Base-by-base conservation (phyloP, 1,140 invertebrate genomes). In the Ceratosolen solmsi region DNA sequence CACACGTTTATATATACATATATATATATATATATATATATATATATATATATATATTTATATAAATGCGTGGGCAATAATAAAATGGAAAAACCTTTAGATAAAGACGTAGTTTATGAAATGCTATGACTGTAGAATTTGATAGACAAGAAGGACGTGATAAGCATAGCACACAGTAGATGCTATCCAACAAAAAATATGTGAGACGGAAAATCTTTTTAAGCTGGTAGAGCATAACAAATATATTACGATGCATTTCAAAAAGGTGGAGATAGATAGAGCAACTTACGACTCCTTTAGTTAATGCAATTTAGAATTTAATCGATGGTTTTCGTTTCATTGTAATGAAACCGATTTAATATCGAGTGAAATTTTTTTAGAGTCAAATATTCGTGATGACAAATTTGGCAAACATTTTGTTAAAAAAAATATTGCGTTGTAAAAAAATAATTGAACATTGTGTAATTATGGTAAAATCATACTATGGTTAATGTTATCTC, bases 191-290 rank as follows among this genome's bases (percentile, higher is more conserved):
- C 13, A 72, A 27, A 38, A 3, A 54, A 27, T 25, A 49, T 17
- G 25, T 17, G 41, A 36, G 30, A n/a, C 22, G 25, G 11, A 60
- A 38, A 36, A 60, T 38, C 60, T 60, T 2, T 20, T 33, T 9
- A 60, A 60, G 73, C 73, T 30, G n/a, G 7, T 54, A 5, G 11
- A 30, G n/a, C 33, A n/a, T 54, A 74, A 74, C 49, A 74, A 74
- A 74, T 74, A 74, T 30, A 56, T 56, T 41, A 75, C 73, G 9
- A 60, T 38, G 33, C 51, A 75, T 75, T 58, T 41, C 4, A n/a
- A 17, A 56, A 11, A 56, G 1, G 15, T 1, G 11, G 0, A 36
- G 49, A 38, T 33, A 56, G 27, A 15, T 30, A 56, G 17, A 56
- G 30, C 2, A 13, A n/a, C 2, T 20, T 51, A 36, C 25, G 33